Evolutionary conservation across 2,113 vertebrate genomes (phyloP).

Genomic region (Theropithecus gelada): DNA sequence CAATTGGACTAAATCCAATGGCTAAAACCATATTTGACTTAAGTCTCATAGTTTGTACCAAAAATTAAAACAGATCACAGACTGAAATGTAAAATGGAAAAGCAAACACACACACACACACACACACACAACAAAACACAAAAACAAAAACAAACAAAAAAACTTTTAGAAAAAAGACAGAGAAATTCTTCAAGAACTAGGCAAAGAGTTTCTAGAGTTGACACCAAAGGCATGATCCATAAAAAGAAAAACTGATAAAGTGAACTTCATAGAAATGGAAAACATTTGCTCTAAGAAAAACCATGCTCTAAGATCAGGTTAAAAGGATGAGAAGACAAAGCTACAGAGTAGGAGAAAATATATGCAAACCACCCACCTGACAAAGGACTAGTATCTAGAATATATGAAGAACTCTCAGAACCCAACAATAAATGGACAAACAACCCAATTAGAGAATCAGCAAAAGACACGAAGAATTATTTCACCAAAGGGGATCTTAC

Average conservation of each 20-base stretch:
- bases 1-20: neutral
- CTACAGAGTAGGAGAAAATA: neutral
- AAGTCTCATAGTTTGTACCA: neutral
- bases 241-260: neutral
- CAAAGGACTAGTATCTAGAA: neutral
- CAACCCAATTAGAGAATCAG: neutral
- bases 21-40: neutral
- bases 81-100: neutral
- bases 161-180: neutral
- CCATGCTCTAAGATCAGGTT: neutral
- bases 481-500: neutral
- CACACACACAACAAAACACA: neutral
- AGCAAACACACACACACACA: neutral
- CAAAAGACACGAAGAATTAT: neutral
- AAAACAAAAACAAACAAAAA: neutral
- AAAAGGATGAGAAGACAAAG: neutral
- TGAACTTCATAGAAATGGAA: slow-evolving; percentile 6
- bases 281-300: neutral
- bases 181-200: neutral
- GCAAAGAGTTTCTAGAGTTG: neutral
- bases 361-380: neutral
- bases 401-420: neutral
- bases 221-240: neutral
- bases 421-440: neutral
- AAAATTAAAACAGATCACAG: neutral